These are phyloP conservation scores for Muntiacus muntjak DNA, from an alignment of 2,113 vertebrate species.

Conservation along the genomic window DNA sequence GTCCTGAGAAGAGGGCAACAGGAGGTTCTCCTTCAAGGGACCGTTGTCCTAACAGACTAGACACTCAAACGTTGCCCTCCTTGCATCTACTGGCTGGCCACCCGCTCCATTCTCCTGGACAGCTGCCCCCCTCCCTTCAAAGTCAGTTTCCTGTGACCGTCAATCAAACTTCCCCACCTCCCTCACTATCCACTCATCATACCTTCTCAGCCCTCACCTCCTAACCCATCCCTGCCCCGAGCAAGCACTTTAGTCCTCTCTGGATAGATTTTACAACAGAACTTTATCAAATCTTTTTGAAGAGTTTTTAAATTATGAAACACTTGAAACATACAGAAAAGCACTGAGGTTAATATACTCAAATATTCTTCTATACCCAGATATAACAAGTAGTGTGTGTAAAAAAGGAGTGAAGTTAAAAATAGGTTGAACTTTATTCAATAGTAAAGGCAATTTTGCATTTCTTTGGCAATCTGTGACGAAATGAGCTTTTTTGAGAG, in stretches of 20 bases:
- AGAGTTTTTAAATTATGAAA: background rate
- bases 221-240: background rate
- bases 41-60: fast-evolving
- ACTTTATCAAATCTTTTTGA: background rate
- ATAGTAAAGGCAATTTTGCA: background rate
- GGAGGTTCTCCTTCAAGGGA: background rate
- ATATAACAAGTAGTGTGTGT: background rate
- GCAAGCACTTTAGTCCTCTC: background rate
- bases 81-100: background rate
- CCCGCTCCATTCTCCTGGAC: background rate
- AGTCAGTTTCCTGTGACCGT: background rate
- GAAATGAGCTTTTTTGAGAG: background rate
- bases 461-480: background rate
- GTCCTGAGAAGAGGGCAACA: background rate
- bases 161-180: background rate
- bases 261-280: background rate
- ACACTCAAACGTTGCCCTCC: too few relatives aligned
- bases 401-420: background rate
- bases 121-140: background rate
- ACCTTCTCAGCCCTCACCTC: background rate
- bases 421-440: background rate
- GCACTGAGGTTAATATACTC: background rate
- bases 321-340: background rate
- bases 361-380: background rate
- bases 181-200: too few relatives aligned